phyloP scores from a whole-genome alignment of 2,113 vertebrate species.

The Thalassarche chlororhynchos region DNA sequence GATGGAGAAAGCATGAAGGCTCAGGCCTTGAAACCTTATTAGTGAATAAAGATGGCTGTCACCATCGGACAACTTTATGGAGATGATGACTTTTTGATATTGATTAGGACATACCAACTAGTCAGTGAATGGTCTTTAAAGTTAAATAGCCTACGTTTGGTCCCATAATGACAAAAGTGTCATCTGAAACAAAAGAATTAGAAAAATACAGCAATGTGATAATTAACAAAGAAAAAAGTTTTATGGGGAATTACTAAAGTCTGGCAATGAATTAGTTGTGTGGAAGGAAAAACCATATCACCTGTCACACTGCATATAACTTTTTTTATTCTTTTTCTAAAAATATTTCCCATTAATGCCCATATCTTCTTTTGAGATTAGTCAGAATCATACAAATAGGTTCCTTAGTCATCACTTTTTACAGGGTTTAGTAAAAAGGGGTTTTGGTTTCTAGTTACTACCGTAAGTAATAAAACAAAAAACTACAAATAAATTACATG shows the following conservation, averaged over 20 bases:
- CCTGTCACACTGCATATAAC: background rate
- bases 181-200: background rate
- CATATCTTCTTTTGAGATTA: background rate
- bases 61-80: fast-evolving
- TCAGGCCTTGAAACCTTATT: background rate
- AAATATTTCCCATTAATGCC: background rate
- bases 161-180: background rate
- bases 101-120: background rate
- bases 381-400: background rate
- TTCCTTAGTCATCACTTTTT: background rate
- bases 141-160: background rate
- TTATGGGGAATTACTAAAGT: background rate
- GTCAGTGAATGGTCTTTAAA: background rate
- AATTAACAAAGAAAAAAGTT: background rate
- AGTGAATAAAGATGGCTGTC: background rate
- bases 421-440: background rate
- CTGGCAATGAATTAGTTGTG: background rate
- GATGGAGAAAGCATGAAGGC: background rate
- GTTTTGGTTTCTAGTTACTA: background rate
- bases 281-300: background rate
- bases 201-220: background rate
- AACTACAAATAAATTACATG: background rate
- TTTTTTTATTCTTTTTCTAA: background rate
- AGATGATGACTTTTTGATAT: background rate
- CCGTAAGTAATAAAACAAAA: background rate